Evolutionary conservation across 2,113 vertebrate genomes (phyloP).

Genomic region (Pygoscelis adeliae): DNA sequence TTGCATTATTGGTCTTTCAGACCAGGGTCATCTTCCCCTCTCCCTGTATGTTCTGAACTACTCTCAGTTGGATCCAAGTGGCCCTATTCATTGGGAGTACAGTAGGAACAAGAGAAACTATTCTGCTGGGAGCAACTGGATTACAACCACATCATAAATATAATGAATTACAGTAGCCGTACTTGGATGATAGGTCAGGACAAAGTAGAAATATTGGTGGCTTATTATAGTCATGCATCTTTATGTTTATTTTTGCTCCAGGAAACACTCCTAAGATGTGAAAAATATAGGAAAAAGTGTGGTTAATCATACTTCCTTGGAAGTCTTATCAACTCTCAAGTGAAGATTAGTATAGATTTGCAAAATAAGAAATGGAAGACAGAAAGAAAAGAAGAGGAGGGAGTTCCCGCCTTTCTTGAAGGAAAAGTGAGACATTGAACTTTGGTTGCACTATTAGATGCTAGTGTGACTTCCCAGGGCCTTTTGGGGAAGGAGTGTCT

Average conservation of each 20-base stretch:
- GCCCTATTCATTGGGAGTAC: background rate
- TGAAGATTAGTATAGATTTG: background rate
- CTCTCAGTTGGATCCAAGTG: background rate
- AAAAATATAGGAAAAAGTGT: background rate
- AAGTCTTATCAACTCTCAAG: background rate
- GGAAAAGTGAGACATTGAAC: background rate
- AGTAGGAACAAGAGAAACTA: background rate
- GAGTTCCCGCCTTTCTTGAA: background rate
- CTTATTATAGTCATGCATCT: background rate
- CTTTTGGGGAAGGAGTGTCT: background rate
- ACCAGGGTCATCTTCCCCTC: background rate
- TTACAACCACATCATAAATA: background rate
- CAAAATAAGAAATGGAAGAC: background rate
- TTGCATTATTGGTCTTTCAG: background rate
- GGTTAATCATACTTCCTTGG: background rate
- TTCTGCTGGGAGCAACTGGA: background rate
- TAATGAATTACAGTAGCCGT: background rate
- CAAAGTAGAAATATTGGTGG: background rate
- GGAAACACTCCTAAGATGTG: background rate
- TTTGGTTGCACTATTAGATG: background rate
- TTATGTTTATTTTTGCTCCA: background rate
- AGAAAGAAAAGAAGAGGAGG: background rate
- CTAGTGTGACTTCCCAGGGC: background rate
- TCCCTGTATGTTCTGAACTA: background rate
- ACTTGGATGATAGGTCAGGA: background rate